Base-by-base conservation (phyloP, 2,888 invertebrate species). In the Arrhopalites spinosus region DNA sequence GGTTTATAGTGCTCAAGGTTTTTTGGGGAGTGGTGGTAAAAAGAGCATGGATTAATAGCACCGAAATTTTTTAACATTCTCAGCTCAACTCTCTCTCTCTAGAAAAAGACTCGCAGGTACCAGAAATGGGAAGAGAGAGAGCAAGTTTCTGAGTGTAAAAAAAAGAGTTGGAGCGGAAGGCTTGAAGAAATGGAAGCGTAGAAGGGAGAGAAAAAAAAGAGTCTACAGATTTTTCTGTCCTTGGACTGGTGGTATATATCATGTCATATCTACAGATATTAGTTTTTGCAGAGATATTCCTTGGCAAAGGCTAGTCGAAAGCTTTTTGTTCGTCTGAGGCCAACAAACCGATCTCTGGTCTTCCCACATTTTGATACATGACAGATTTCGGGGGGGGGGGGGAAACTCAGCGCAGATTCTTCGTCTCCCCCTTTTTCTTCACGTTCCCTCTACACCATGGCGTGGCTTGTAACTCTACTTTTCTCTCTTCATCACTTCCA, bases 261-360 rank as follows among this genome's bases (percentile, higher is more conserved):
- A 78, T 77, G 75, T 78, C 78, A 78, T 80, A 78, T 78, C 77
- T 78, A 71, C 75, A 76, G 78, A 80, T 78, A 78, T 78, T 75
- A 78, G 68, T 77, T 67, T 76, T 75, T 74, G 67, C 73, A 76
- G 78, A 80, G 77, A 77, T 80, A 79, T 80, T 77, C 78, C 73
- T 76, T 78, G 79, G 78, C 79, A 79, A n/a, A 11, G 77, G 74
- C 77, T 77, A 72, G 15, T n/a, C 73, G 72, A 50, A 74, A 69
- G 71, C 73, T 76, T 25, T 61, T 76, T 77, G 76, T 78, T 78
- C 77, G 78, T 78, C 25, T 25, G 11, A 68, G 27, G 45, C 36
- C 47, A 25, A 47, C 47, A 68, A 47, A 66, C 47, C 67, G 25
- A 68, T 23, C 11, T 11, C 36, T 3, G 25, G 23, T 59, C 25